Evolutionary conservation across 2,797 vertebrate genomes (phyloP).

Genomic region (Chloroceryle inda): DNA sequence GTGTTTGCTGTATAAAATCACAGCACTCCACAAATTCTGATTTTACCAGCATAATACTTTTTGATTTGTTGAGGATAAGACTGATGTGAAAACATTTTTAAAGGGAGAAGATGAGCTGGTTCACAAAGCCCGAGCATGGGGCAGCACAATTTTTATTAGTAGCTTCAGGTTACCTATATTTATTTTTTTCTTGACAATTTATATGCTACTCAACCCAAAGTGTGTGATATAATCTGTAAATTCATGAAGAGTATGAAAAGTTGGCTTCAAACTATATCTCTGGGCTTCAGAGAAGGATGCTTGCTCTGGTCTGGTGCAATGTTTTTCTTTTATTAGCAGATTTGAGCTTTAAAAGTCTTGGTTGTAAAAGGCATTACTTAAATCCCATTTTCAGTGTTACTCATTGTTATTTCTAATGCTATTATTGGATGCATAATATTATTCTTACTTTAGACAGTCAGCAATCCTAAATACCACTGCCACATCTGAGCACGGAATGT

Average conservation of each 20-base stretch:
- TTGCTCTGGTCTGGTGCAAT: neutral
- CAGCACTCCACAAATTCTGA: neutral
- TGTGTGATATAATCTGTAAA: slow-evolving; percentile 28
- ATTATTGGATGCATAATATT: slow-evolving; percentile 27
- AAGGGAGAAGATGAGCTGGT: slow-evolving; percentile 27
- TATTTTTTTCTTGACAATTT: slow-evolving; percentile 63
- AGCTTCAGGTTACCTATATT: slow-evolving; percentile 54
- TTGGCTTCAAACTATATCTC: slow-evolving; percentile 16
- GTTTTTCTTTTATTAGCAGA: slow-evolving; percentile 25
- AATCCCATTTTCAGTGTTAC: slow-evolving; percentile 23
- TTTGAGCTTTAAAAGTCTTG: slow-evolving; percentile 21
- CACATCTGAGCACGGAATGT: neutral
- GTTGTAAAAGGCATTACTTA: slow-evolving; percentile 3
- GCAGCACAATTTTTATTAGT: slow-evolving; percentile 23
- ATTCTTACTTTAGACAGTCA: neutral
- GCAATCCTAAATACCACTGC: slow-evolving; percentile 21
- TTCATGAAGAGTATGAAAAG: slow-evolving; percentile 37
- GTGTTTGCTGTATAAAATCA: neutral
- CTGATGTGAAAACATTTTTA: neutral
- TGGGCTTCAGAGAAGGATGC: slow-evolving; percentile 13
- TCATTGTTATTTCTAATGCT: slow-evolving; percentile 26
- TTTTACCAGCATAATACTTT: neutral
- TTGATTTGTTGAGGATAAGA: slow-evolving; percentile 18
- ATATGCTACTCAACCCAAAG: slow-evolving; percentile 22
- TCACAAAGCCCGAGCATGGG: slow-evolving; percentile 47